Base-by-base conservation (phyloP, 2,113 vertebrate genomes). In the Setophaga kirtlandii region DNA sequence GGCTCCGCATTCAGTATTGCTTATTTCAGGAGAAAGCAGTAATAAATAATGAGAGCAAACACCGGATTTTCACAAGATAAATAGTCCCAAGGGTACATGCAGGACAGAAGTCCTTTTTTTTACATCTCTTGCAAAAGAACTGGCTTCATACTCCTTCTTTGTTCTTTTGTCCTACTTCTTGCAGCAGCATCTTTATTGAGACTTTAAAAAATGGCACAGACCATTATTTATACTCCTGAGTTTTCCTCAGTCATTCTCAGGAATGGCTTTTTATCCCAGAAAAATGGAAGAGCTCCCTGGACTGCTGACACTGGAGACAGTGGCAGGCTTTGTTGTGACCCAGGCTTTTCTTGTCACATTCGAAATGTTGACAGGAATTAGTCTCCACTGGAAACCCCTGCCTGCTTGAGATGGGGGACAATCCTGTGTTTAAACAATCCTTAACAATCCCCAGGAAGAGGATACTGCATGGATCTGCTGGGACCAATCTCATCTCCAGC, bases 91-190 rank as follows among this genome's bases (percentile, higher is more conserved):
- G 79, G 18, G 20, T 68, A 35, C 44, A 39, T 50, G 30, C 27
- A 69, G 50, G 39, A 42, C 27, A 77, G 12, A 67, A 5, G 5
- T 63, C 15, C 47, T 47, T 85, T 68, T 59, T 67, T 65, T 53
- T 17, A 17, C 22, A 15, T 52, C 19, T 59, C 56, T 74, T 86
- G 70, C 9, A 9, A 83, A 93, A 90, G 42, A 92, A 64, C 15
- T 37, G 59, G 30, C 47, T 86, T 83, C 47, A 31, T 68, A 25
- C n/a, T 75, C 1, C 1, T 68, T 93, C 68, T 85, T 94, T 74
- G 22, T 96, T 88, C 28, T 23, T 88, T 90, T 89, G 85, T 71
- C 83, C 79, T 90, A 77, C 44, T 95, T 94, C 39, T 86, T 86
- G 52, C 41, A 95, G 59, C 74, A 87, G 12, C 31, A 49, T n/a